These are phyloP conservation scores for Platynereis dumerilii DNA, from an alignment of 2,888 invertebrate genomes.

Conservation along the genomic window DNA sequence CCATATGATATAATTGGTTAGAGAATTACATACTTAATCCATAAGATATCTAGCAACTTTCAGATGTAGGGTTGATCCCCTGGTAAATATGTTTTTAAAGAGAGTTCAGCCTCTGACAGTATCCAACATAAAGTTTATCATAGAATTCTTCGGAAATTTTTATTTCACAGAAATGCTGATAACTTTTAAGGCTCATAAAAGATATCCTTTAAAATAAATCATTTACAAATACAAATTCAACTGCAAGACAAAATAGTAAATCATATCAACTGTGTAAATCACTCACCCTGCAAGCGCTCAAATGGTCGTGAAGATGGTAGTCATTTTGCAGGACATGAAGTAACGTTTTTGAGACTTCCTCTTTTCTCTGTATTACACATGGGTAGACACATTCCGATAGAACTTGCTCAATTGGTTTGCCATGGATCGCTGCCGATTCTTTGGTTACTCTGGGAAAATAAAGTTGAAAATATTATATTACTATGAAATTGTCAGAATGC, in stretches of 20 bases:
- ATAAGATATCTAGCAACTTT: background rate
- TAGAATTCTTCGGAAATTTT: too few species aligned
- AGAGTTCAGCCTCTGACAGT: too few species aligned
- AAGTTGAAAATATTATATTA: slow-evolving; percentile 2
- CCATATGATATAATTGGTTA: too few species aligned
- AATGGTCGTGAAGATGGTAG: slow-evolving; percentile 51
- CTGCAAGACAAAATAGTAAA: too few species aligned
- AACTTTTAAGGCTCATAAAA: too few species aligned
- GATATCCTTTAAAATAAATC: too few species aligned
- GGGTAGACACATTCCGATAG: slow-evolving; percentile 53
- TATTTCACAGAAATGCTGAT: too few species aligned
- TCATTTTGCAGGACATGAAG: slow-evolving; percentile 53
- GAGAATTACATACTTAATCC: background rate
- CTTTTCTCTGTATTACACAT: slow-evolving; percentile 45
- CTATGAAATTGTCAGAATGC: too few species aligned
- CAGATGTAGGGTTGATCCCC: background rate
- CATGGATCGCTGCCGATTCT: slow-evolving; percentile 39
- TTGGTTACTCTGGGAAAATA: slow-evolving; percentile 1
- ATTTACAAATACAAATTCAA: too few species aligned
- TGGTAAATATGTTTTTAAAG: too few species aligned
- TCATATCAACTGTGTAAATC: background rate
- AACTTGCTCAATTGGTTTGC: slow-evolving; percentile 39
- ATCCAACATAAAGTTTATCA: too few species aligned
- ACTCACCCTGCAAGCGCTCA: slow-evolving; percentile 54
- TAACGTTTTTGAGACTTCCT: slow-evolving; percentile 47